phyloP scores from a whole-genome alignment of 2,888 invertebrate genomes.

The Zygaena filipendulae region DNA sequence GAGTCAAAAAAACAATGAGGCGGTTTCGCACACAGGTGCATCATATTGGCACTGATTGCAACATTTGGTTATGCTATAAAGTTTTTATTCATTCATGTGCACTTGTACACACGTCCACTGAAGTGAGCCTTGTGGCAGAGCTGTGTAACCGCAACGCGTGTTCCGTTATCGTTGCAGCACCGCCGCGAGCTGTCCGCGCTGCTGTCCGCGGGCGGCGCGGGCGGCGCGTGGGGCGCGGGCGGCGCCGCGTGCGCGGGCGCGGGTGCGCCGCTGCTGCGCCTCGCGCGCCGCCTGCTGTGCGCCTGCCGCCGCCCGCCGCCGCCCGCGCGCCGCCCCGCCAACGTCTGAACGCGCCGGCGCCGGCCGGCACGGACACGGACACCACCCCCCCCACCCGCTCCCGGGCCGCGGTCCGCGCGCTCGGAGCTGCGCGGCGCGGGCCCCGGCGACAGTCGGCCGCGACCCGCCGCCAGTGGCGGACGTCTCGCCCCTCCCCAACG shows the following conservation, averaged over 20 bases:
- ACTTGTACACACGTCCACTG: too few relatives aligned
- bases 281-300: slow-evolving; percentile 38
- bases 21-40: too few relatives aligned
- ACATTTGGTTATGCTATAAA: too few relatives aligned
- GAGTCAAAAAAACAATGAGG: too few relatives aligned
- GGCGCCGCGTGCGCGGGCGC: slow-evolving; percentile 32
- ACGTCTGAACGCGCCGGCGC: slow-evolving; percentile 7
- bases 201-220: slow-evolving; percentile 2
- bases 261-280: slow-evolving; percentile 78
- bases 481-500: background rate
- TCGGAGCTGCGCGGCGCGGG: background rate
- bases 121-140: too few relatives aligned
- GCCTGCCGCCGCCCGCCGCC: slow-evolving; percentile 17
- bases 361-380: slow-evolving; percentile 10
- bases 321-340: slow-evolving; percentile 10
- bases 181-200: slow-evolving; percentile 8
- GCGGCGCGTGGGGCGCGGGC: slow-evolving; percentile 11
- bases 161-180: background rate
- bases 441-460: background rate
- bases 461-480: background rate
- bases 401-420: slow-evolving; percentile 1
- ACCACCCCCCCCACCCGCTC: slow-evolving; percentile 14
- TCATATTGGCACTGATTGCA: too few relatives aligned
- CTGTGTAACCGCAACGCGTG: background rate
- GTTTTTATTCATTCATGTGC: too few relatives aligned